Evolutionary conservation across 2,888 invertebrate species (phyloP).

Genomic region (Cantharis nigra): DNA sequence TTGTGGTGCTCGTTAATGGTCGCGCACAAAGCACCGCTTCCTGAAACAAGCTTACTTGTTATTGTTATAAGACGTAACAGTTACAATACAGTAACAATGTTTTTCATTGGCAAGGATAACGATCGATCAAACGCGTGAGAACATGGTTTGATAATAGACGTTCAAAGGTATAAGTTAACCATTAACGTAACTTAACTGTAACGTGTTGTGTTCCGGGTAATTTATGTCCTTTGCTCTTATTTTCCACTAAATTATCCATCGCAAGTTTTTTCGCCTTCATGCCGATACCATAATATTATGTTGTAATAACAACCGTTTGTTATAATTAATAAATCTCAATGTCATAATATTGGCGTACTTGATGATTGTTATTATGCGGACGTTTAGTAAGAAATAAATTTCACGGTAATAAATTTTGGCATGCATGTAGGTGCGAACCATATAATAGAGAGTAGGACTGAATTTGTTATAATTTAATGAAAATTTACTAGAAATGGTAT

Average conservation of each 20-base stretch:
- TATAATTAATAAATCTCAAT: background rate
- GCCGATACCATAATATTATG: background rate
- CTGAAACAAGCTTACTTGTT: slow-evolving; percentile 16
- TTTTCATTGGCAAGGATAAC: slow-evolving; percentile 32
- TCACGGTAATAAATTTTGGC: slow-evolving; percentile 11
- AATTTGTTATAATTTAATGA: slow-evolving; percentile 18
- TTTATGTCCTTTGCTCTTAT: slow-evolving; percentile 39
- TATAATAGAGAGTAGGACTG: slow-evolving; percentile 21
- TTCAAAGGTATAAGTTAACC: slow-evolving; percentile 34
- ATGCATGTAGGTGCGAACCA: slow-evolving; percentile 19
- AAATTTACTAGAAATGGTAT: slow-evolving; percentile 20
- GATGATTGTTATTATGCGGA: background rate
- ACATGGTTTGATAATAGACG: slow-evolving; percentile 36
- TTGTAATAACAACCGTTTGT: background rate
- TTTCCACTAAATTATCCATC: slow-evolving; percentile 30
- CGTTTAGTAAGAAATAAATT: background rate
- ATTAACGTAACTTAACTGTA: slow-evolving; percentile 38
- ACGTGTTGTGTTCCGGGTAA: slow-evolving; percentile 34
- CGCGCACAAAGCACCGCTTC: slow-evolving; percentile 10
- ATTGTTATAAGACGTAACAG: slow-evolving; percentile 14
- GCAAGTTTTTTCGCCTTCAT: background rate
- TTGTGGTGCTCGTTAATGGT: background rate
- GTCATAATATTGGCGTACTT: background rate
- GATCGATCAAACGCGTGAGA: slow-evolving; percentile 38
- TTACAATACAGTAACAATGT: slow-evolving; percentile 28